Evolutionary conservation across 2,113 vertebrate species (phyloP).

Genomic region (Crotalus viridis): DNA sequence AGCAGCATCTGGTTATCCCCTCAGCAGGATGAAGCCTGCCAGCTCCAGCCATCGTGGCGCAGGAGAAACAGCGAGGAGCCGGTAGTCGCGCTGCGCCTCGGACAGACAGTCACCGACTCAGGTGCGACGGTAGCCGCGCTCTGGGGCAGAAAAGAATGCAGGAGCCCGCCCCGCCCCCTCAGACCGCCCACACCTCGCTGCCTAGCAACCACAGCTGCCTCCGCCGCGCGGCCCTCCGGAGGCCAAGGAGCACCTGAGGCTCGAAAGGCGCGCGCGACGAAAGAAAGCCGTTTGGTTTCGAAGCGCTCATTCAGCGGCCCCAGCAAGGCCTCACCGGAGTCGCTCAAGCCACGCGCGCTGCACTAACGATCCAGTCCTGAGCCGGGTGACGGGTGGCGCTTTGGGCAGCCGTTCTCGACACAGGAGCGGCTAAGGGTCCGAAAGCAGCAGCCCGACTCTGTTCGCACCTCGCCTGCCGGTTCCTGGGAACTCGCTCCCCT

Average conservation of each 20-base stretch:
- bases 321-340: not conserved
- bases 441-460: not conserved
- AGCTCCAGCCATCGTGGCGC: slow-evolving; percentile 55
- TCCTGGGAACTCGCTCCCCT: not conserved
- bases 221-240: slow-evolving; percentile 19
- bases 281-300: not conserved
- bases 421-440: not conserved
- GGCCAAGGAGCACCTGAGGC: slow-evolving; percentile 22
- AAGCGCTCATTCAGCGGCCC: not conserved
- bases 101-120: slow-evolving; percentile 3
- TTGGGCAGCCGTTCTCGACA: not conserved
- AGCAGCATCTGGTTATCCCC: not conserved
- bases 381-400: not conserved
- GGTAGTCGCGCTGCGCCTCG: slow-evolving; percentile 33
- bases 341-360: not conserved
- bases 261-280: not conserved
- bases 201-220: slow-evolving; percentile 33
- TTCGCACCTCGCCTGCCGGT: not conserved
- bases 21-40: slow-evolving; percentile 30
- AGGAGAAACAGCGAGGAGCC: slow-evolving; percentile 4
- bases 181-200: slow-evolving; percentile 60
- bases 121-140: not conserved
- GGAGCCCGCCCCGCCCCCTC: slow-evolving; percentile 59
- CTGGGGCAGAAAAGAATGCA: slow-evolving; percentile 26
- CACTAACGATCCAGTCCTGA: not conserved